Evolutionary conservation across 2,113 vertebrate species (phyloP).

Genomic region (Genyomyrus donnyi): DNA sequence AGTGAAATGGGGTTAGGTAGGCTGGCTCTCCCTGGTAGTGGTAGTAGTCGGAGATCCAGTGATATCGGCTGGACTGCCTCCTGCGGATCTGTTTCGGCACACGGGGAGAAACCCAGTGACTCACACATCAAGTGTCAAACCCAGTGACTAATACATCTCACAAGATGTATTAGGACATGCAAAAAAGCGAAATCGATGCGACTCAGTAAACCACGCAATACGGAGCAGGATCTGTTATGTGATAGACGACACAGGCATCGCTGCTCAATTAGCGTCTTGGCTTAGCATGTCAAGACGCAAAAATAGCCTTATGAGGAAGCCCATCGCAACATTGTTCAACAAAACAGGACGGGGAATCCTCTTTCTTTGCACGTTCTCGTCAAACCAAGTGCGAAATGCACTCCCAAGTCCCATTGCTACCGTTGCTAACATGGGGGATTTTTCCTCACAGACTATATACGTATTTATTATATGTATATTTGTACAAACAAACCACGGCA

Average conservation of each 20-base stretch:
- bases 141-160: neutral
- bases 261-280: neutral
- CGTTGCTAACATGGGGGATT: neutral
- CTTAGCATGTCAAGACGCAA: neutral
- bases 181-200: neutral
- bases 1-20: slow-evolving; percentile 67
- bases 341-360: neutral
- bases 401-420: neutral
- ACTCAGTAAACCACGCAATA: neutral
- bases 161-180: neutral
- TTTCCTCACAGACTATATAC: neutral
- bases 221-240: neutral
- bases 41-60: neutral
- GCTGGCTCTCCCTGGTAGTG: slow-evolving; percentile 16
- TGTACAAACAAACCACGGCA: neutral
- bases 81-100: slow-evolving; percentile 43
- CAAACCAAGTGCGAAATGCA: neutral
- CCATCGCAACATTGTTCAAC: neutral
- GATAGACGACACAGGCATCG: neutral
- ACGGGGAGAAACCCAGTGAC: neutral
- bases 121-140: neutral
- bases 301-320: neutral
- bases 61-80: slow-evolving; percentile 7
- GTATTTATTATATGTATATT: neutral
- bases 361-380: neutral